Percentiles rank a stretch among this genome's conserved stretches.
These are phyloP conservation scores for Serinus canaria DNA, from an alignment of 2,113 vertebrate genomes.

Conservation along the genomic window DNA sequence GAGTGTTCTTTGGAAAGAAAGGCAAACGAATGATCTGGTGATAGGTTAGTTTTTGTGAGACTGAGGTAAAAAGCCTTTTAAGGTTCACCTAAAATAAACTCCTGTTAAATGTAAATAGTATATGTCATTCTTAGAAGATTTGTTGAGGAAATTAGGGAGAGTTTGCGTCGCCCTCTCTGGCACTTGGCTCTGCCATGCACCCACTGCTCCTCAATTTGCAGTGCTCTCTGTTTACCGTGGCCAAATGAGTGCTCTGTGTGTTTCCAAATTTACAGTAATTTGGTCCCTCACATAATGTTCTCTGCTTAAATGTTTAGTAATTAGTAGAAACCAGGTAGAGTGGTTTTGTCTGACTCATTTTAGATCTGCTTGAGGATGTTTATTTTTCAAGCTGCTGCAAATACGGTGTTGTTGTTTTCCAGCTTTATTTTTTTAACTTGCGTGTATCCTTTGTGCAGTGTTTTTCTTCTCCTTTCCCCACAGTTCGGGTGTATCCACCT, in stretches of 20 bases:
- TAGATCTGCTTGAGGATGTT: conserved; percentile 40
- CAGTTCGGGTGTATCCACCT: conserved; percentile 1
- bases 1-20: neutral
- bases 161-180: neutral
- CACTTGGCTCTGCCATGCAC: neutral
- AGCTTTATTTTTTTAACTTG: conserved; percentile 32
- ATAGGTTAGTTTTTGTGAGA: neutral
- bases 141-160: neutral
- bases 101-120: neutral
- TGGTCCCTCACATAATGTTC: conserved; percentile 40
- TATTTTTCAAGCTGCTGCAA: conserved; percentile 25
- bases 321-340: conserved; percentile 11
- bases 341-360: conserved; percentile 43
- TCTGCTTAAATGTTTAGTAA: conserved; percentile 55
- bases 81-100: neutral
- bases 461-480: conserved; percentile 9
- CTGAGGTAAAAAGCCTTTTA: neutral
- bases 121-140: neutral
- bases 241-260: neutral
- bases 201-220: conserved; percentile 21
- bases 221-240: conserved; percentile 17
- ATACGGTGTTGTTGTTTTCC: neutral
- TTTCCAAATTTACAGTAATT: conserved; percentile 41
- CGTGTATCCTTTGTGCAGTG: neutral
- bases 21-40: neutral